Conservation (phyloP, 2,888 invertebrate genomes). For the Athripsodes cinereus region DNA sequence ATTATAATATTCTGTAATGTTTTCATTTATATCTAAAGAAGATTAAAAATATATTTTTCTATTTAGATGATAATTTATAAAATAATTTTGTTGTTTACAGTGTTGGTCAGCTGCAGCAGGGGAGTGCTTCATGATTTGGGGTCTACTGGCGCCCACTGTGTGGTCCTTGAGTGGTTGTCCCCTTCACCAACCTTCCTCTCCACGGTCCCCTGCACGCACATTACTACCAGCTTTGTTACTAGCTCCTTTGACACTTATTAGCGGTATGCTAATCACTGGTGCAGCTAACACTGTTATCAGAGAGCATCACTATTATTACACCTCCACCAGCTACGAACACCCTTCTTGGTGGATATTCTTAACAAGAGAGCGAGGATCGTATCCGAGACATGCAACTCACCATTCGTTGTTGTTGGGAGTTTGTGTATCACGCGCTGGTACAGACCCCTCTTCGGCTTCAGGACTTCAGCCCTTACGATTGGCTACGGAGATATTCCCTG, state of each 20-base stretch:
- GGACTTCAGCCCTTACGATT: constrained; percentile 80
- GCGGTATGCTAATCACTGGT: constrained; percentile 76
- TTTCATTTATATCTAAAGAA: too few species aligned
- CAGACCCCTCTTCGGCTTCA: constrained; percentile 53
- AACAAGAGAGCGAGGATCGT: neutral
- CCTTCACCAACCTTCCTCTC: neutral
- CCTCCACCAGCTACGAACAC: constrained; percentile 51
- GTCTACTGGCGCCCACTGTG: constrained; percentile 71
- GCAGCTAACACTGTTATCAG: constrained; percentile 74
- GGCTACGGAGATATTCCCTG: constrained; percentile 86
- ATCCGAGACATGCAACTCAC: constrained; percentile 61
- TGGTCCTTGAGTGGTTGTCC: constrained; percentile 33
- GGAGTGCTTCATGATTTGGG: constrained; percentile 87
- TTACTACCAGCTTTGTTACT: constrained; percentile 62
- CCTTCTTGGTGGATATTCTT: constrained; percentile 35
- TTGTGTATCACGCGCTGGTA: constrained; percentile 54
- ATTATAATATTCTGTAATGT: too few species aligned
- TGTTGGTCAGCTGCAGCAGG: constrained; percentile 87
- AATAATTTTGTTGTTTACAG: constrained; percentile 39
- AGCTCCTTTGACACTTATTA: constrained; percentile 67
- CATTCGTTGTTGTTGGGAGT: constrained; percentile 67
- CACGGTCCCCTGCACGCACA: constrained; percentile 12
- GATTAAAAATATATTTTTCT: neutral
- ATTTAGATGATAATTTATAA: neutral
- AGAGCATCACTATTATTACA: constrained; percentile 66